Evolutionary conservation across 2,113 vertebrate species (phyloP), one percentile per base, ranked within the genome.

Genomic region (Crotalus tigris): DNA sequence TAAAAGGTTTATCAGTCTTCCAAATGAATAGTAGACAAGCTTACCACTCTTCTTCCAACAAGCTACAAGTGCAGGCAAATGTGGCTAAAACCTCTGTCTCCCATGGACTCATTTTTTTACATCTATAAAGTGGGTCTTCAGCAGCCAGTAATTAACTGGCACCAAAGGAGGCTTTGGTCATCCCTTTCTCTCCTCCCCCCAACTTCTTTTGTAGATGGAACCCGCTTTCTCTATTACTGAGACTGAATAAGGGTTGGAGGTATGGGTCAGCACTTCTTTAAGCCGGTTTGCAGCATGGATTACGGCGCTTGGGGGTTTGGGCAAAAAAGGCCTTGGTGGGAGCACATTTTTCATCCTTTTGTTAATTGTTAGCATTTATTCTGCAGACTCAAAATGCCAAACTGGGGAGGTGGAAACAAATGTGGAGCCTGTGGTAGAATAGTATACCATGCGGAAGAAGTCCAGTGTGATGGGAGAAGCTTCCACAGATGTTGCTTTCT

Each of bases 401-500:
- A 99, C 97, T 99, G 99, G 99, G 99, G 99, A 93, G 99, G 99
- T 3, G 99, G 99, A 57, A 99, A 99, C 98, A 98, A 98, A 91
- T 99, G 99, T 0, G 96, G 97, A 0, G 98, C 98, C 81, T 99
- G 99, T 1, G 96, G 97, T 1, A 97, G 98, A 90, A 98, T 97
- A 0, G 99, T 99, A 61, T 99, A 99, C 97, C 99, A 99, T 0
- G 99, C 99, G 0, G 99, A 99, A 96, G 99, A 99, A 94, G 98
- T 99, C 91, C 99, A 99, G 97, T 99, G 99, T 0, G 99, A 99
- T 0, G 99, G 99, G 12, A 97, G 98, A 94, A 98, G 98, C 96
- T 99, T 98, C 97, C 99, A 99, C 96, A 98, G 98, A 89, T 98
- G 98, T 97, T 99, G 99, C 93, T 99, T 99, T 64, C 98, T 99